Evolutionary conservation across 2,797 vertebrate genomes (phyloP), one percentile per base, ranked within the genome.

Genomic region (Sylvia borin): DNA sequence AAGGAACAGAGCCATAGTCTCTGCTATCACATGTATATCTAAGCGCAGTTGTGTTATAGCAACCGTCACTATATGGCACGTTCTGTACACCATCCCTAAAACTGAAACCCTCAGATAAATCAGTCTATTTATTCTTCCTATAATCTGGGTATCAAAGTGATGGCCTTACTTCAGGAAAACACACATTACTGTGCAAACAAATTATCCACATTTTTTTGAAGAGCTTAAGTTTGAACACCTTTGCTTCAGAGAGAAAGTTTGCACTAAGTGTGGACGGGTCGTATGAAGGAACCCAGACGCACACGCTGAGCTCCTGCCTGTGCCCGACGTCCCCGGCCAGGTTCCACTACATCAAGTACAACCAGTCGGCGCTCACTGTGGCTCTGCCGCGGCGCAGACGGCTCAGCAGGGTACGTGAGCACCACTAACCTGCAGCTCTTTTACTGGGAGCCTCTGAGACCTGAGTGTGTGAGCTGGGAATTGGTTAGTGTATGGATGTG

Each of bases 301-400:
- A 98, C 76, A 93, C 93, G 0, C 75, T 97, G 68, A 47, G 76
- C 72, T 80, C 94, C 81, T 97, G 96, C 57, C 57, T 96, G 61
- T 93, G 74, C 53, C 88, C 85, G 0, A 74, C 93, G 18, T 55
- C 95, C 34, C 94, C 96, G 0, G 74, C 95, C 70, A 88, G 68
- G 86, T 99, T 98, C 93, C 98, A 98, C 95, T 97, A 98, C 92
- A 98, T 98, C 95, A 97, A 96, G 75, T 97, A 98, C 25, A 97
- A 93, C 36, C 98, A 97, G 61, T 90, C 98, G 0, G 68, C 74
- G 0, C 90, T 97, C 70, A 87, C 85, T 0, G 94, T 97, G 91
- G 92, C 96, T 48, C 88, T 97, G 8, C 94, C 94, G 0, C 95
- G 17, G 24, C 78, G 92, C 25, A 89, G 97, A 10, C 60, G 29